Conservation (phyloP, 1,140 invertebrate species). For the Drosophila equinoxialis region DNA sequence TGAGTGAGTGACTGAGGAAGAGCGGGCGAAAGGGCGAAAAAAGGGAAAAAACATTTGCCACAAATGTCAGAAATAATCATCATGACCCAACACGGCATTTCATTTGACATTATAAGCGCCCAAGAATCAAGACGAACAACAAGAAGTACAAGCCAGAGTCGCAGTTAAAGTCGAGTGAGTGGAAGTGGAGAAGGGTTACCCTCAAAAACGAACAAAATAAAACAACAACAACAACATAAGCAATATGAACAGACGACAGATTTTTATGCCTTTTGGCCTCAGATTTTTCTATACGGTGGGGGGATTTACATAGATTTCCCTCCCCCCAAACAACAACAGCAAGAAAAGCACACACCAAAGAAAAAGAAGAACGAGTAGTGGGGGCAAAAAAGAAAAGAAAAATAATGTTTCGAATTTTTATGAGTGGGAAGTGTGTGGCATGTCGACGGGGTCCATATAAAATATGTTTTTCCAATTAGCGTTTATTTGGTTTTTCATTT, state of each 20-base stretch:
- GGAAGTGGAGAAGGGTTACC: constrained; percentile 15
- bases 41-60: constrained; percentile 65
- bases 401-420: constrained; percentile 76
- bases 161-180: not conserved
- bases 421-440: constrained; percentile 72
- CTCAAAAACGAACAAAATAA: not conserved
- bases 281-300: not conserved
- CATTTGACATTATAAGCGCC: constrained; percentile 67
- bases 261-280: constrained; percentile 15
- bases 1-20: not conserved
- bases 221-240: too few relatives aligned
- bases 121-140: constrained; percentile 15
- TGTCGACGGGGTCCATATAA: constrained; percentile 63
- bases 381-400: constrained; percentile 25
- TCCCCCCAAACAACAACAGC: too few relatives aligned
- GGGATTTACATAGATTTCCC: constrained; percentile 2
- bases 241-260: constrained; percentile 7
- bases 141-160: not conserved
- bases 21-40: constrained; percentile 2
- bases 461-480: constrained; percentile 81
- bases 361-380: not conserved
- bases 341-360: not conserved
- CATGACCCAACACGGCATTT: constrained; percentile 72
- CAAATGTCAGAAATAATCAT: constrained; percentile 81
- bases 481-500: constrained; percentile 81